Base-by-base conservation (phyloP, 2,113 vertebrate species). In the Thymallus thymallus region DNA sequence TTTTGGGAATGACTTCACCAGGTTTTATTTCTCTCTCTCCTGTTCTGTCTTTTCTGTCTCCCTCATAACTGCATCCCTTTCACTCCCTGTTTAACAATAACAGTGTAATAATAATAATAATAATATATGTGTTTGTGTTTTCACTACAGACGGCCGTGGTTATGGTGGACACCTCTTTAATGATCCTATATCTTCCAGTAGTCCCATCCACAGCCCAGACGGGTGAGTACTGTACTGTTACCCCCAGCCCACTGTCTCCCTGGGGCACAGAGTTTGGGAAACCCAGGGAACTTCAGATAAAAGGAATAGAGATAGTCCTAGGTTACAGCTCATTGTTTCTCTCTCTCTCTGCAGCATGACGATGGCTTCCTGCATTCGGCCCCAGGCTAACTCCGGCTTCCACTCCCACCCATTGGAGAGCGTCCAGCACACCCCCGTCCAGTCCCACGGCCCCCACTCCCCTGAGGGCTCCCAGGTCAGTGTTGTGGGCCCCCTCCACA, bases 181-280 rank as follows among this genome's bases (percentile, higher is more conserved):
- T 0, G 55, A 90, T 22, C 95, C 94, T 0, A 75, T 95, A 1
- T 93, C 94, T 61, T 95, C 93, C 82, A 94, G 94, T 89, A 96
- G 95, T 74, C 94, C 96, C 9, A 82, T 95, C 82, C 93, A 95
- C 84, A 90, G 90, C 0, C 75, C 89, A 22, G 95, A 97, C 1
- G 93, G 96, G 97, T 98, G 88, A 94, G 89, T 77, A 6, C 20
- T 16, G 6, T 45, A 16, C 51, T 29, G 18, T 14, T 26, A 26
- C 26, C 26, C 26, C 26, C 26, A 48, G 2, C 41, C 41, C 41
- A 45, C 9, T 6, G 9, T 45, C 35, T 64, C 4, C 22, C 14
- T 22, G 22, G 45, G 56, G 13, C 5, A n/a, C 56, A 60, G 20
- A 22, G 56, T 22, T 22, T 60, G 56, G 5, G 23, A 1, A 51